phyloP scores from a whole-genome alignment of 2,888 invertebrate genomes.

The Sabatieria punctata region DNA sequence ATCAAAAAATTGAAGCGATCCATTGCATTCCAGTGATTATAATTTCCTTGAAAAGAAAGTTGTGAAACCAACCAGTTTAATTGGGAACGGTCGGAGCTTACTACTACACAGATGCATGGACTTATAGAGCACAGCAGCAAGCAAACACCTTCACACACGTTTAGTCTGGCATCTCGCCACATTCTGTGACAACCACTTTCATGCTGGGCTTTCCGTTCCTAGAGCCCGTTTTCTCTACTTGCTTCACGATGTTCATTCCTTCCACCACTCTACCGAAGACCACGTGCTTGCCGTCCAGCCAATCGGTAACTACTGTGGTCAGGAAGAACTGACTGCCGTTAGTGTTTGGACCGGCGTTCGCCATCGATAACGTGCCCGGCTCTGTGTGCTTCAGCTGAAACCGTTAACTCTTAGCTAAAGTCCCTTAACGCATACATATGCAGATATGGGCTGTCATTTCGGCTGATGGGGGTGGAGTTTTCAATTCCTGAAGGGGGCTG shows the following conservation, averaged over 20 bases:
- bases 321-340: slow-evolving; percentile 97
- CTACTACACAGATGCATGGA: too few relatives aligned
- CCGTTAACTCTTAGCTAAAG: too few relatives aligned
- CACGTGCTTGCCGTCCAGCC: slow-evolving; percentile 87
- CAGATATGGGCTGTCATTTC: too few relatives aligned
- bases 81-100: too few relatives aligned
- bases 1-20: too few relatives aligned
- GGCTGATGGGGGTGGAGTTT: too few relatives aligned
- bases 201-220: slow-evolving; percentile 12
- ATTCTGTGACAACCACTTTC: slow-evolving; percentile 11
- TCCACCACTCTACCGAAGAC: slow-evolving; percentile 84
- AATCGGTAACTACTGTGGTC: slow-evolving; percentile 47
- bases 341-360: slow-evolving; percentile 85
- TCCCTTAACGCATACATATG: not conserved
- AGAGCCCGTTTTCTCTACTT: slow-evolving; percentile 10
- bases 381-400: slow-evolving; percentile 23
- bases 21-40: too few relatives aligned
- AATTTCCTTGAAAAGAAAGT: too few relatives aligned
- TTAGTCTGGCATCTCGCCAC: slow-evolving; percentile 9
- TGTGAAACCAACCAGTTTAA: too few relatives aligned
- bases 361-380: slow-evolving; percentile 80
- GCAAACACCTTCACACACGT: too few relatives aligned
- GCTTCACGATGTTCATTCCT: slow-evolving; percentile 25
- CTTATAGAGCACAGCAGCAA: too few relatives aligned
- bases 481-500: too few relatives aligned